Evolutionary conservation across 1,140 invertebrate genomes (phyloP), one percentile per base, ranked within the genome.

Genomic region (Eriosoma lanigerum): DNA sequence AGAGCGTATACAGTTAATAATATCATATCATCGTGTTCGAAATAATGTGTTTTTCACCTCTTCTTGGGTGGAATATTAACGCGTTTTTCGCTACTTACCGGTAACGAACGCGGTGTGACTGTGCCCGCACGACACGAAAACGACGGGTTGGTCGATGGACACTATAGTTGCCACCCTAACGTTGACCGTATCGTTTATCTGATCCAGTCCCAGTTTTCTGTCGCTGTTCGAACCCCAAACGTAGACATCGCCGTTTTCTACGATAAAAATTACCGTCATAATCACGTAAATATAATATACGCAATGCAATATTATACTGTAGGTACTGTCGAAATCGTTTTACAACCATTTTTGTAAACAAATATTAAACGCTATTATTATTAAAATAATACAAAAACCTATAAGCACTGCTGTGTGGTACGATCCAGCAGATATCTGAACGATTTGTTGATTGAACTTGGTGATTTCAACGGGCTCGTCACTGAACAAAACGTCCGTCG

Each of bases 161-260:
- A 78, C 75, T 12, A 78, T 46, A 17, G 75, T 78, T 1, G 56
- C 56, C 15, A 58, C 24, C 17, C 56, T 44, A 13, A 78, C 56
- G 56, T 12, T 60, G 24, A 19, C 54, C 54, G 75, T 62, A 44
- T 60, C 75, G 54, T 78, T 8, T 8, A 17, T 44, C 9, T n/a
- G 9, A 6, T 78, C 89, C 82, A 92, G 86, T 32, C 92, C 92
- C 13, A 93, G 86, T 84, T 93, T 91, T 12, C 92, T 92, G 83
- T 88, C 89, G 38, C 87, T 86, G 46, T 92, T 92, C 21, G 89
- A 89, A 3, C 92, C 92, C 85, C 90, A 91, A n/a, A 89, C 89
- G 76, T 89, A 88, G 1, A 92, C 88, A 54, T 87, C 86, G 46
- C 90, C 90, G 83, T 87, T 72, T 73, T 73, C 68, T 72, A 4